Conservation (phyloP, 1,140 invertebrate genomes). For the Pseudomyrmex cubaensis region DNA sequence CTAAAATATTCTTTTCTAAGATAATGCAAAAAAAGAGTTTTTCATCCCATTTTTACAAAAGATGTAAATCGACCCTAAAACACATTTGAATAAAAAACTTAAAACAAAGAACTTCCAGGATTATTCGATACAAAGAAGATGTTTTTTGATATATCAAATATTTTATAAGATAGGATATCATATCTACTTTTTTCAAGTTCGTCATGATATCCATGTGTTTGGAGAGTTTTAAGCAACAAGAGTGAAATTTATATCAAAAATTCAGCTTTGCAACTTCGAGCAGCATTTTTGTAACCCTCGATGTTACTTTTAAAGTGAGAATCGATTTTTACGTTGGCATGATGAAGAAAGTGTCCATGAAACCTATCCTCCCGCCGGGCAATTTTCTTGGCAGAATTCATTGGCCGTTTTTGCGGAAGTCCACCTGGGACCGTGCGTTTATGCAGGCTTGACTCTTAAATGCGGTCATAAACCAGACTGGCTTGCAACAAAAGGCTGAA, state of each 20-base stretch:
- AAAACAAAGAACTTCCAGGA: background rate
- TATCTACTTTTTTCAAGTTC: background rate
- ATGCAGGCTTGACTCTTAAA: constrained; percentile 67
- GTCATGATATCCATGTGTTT: constrained; percentile 7
- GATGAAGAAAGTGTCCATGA: constrained; percentile 64
- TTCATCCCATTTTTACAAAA: background rate
- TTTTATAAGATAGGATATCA: constrained; percentile 20
- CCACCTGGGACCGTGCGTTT: constrained; percentile 72
- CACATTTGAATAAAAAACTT: background rate
- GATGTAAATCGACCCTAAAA: no score
- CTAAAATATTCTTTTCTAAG: background rate
- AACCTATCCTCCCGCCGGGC: constrained; percentile 49
- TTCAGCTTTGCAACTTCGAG: background rate
- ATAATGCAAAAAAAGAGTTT: background rate
- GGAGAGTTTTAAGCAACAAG: constrained; percentile 36
- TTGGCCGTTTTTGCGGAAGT: constrained; percentile 67
- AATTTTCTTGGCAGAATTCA: constrained; percentile 72
- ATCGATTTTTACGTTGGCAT: constrained; percentile 55
- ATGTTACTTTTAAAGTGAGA: constrained; percentile 36
- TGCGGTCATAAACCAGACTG: constrained; percentile 65
- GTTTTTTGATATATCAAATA: background rate
- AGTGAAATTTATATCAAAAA: constrained; percentile 27
- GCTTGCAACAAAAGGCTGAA: constrained; percentile 60
- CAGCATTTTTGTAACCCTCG: constrained; percentile 45
- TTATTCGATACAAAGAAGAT: background rate